Percentiles rank a stretch among this genome's conserved stretches.
These are phyloP conservation scores for Oopsacas minuta DNA, from an alignment of 37 sponge, comb jelly and placozoan genomes.

Conservation along the genomic window DNA sequence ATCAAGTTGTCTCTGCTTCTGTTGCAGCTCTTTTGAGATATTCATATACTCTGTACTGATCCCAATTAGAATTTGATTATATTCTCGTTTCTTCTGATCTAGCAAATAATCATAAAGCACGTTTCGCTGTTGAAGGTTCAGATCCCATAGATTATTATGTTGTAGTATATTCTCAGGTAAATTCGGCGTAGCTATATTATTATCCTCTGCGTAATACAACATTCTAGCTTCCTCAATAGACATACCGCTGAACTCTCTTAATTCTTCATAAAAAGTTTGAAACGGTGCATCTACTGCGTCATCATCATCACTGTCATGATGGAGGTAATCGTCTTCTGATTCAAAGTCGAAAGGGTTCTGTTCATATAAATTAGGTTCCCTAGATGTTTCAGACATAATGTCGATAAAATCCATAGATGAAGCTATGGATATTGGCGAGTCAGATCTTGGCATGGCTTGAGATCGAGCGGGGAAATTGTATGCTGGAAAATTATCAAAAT, in stretches of 20 bases:
- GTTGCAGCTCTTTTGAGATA: slow-evolving; percentile 17
- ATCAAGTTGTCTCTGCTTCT: slow-evolving; percentile 30
- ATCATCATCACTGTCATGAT: slow-evolving; percentile 12
- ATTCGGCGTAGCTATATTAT: background rate
- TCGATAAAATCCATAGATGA: background rate
- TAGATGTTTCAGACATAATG: background rate
- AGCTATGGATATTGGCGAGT: background rate
- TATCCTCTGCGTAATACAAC: background rate
- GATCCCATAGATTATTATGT: background rate
- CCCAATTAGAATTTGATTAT: background rate
- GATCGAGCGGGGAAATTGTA: background rate
- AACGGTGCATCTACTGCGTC: background rate
- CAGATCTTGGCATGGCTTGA: background rate
- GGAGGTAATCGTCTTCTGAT: background rate
- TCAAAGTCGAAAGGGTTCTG: background rate
- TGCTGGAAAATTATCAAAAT: background rate
- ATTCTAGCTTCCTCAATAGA: background rate
- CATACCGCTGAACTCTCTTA: background rate
- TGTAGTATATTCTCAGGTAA: background rate
- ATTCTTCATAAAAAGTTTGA: background rate
- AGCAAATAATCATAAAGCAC: slow-evolving; percentile 51
- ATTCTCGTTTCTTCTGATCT: background rate
- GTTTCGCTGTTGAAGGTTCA: slow-evolving; percentile 25
- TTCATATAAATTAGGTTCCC: background rate
- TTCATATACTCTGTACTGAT: slow-evolving; percentile 23